phyloP scores from a whole-genome alignment of 2,797 vertebrate species.

The Euthynnus affinis region DNA sequence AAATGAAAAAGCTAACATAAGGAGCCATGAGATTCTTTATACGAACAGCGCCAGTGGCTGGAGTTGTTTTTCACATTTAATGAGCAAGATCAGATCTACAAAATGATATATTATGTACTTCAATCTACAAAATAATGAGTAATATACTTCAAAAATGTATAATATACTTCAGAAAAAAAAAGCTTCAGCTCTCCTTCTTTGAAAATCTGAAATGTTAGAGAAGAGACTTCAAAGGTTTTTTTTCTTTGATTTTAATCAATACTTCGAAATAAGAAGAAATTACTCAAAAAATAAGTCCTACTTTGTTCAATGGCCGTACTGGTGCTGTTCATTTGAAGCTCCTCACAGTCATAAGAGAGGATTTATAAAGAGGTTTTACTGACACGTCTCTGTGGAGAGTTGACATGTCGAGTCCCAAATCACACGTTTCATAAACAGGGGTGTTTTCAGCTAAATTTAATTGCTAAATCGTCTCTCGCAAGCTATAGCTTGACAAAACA shows the following conservation, averaged over 20 bases:
- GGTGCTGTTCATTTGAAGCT: conserved; percentile 27
- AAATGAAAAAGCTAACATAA: conserved; percentile 8
- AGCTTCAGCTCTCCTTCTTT: conserved; percentile 8
- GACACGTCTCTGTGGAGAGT: conserved; percentile 51
- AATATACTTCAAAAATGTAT: conserved; percentile 7
- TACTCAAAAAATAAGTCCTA: conserved; percentile 7
- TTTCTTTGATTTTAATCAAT: conserved; percentile 24
- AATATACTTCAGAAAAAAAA: neutral
- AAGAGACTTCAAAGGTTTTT: neutral
- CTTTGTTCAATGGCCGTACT: conserved; percentile 19
- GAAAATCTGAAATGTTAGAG: conserved; percentile 12
- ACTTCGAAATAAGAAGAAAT: neutral
- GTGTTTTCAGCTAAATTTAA: conserved; percentile 49
- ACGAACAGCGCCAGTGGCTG: conserved; percentile 23
- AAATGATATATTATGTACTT: conserved; percentile 25
- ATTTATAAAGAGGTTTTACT: conserved; percentile 51
- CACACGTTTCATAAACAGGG: conserved; percentile 41
- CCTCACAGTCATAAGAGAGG: conserved; percentile 22
- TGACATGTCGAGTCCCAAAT: conserved; percentile 45
- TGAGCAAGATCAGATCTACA: conserved; percentile 41
- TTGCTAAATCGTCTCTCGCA: conserved; percentile 50
- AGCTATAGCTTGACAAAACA: conserved; percentile 31
- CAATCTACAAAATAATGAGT: conserved; percentile 24
- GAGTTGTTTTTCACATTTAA: conserved; percentile 40
- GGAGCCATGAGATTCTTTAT: conserved; percentile 36